Percentiles rank a stretch among this genome's conserved stretches.
These are phyloP conservation scores for Melinaea menophilus DNA, from an alignment of 2,888 invertebrate genomes.

Conservation along the genomic window DNA sequence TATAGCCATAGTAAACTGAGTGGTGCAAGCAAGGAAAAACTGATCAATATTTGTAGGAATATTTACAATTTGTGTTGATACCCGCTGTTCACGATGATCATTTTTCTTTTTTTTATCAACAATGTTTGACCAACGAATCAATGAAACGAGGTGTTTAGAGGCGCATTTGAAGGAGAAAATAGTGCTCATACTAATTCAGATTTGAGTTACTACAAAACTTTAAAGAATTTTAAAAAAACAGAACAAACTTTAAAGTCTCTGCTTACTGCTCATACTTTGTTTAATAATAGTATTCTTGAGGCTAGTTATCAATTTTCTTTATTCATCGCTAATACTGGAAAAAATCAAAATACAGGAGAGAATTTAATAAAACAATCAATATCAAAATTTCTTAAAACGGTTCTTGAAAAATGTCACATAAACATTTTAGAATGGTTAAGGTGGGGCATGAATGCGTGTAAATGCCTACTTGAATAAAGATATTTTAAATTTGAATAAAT, in stretches of 20 bases:
- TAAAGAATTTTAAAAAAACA: neutral
- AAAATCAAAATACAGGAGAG: slow-evolving; percentile 20
- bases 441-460: too few species aligned
- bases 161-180: slow-evolving; percentile 5
- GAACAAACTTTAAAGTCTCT: neutral
- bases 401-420: slow-evolving; percentile 17
- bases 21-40: neutral
- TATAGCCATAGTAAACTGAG: neutral
- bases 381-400: slow-evolving; percentile 19
- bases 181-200: slow-evolving; percentile 9
- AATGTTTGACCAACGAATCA: neutral
- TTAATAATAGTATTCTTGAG: slow-evolving; percentile 6
- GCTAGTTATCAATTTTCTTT: slow-evolving; percentile 21
- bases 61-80: neutral
- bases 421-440: too few species aligned
- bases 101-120: neutral
- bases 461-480: too few species aligned
- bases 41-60: neutral
- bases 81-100: slow-evolving; percentile 1
- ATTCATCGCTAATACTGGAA: slow-evolving; percentile 17
- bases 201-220: slow-evolving; percentile 8
- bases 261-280: neutral
- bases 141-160: neutral
- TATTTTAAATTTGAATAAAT: too few species aligned
- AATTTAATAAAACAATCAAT: slow-evolving; percentile 17